Conservation (phyloP, 2,888 invertebrate genomes). For the Psylliodes chrysocephalus region DNA sequence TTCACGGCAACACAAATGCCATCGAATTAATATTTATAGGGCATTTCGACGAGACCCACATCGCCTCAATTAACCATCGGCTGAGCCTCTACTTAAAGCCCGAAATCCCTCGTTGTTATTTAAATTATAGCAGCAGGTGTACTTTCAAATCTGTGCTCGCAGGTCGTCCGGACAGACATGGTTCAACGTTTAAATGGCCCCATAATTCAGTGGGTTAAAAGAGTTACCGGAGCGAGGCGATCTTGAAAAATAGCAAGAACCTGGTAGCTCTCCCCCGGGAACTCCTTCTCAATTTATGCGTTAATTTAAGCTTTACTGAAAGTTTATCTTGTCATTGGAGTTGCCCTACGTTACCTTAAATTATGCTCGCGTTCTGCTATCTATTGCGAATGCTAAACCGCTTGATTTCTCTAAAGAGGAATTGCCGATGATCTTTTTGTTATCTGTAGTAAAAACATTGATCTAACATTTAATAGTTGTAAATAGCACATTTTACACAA, state of each 20-base stretch:
- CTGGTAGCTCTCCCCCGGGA: conserved; percentile 43
- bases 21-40: conserved; percentile 18
- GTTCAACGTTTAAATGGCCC: conserved; percentile 46
- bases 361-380: conserved; percentile 54
- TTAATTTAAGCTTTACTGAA: conserved; percentile 53
- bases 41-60: conserved; percentile 14
- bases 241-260: conserved; percentile 51
- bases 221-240: conserved; percentile 42
- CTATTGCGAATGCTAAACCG: conserved; percentile 46
- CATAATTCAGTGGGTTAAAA: conserved; percentile 48
- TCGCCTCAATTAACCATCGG: conserved; percentile 26
- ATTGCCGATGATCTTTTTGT: neutral
- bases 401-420: conserved; percentile 14
- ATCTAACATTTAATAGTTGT: too few relatives aligned
- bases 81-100: conserved; percentile 32
- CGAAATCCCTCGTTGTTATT: conserved; percentile 44
- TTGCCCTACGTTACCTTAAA: conserved; percentile 55
- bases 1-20: neutral
- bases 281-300: conserved; percentile 50
- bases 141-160: conserved; percentile 42
- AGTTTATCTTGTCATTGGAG: conserved; percentile 56
- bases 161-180: conserved; percentile 41
- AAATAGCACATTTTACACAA: too few relatives aligned
- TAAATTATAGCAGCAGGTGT: conserved; percentile 49
- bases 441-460: too few relatives aligned